Base-by-base conservation (phyloP, 2,113 vertebrate genomes). In the Amblyornis subalaris region DNA sequence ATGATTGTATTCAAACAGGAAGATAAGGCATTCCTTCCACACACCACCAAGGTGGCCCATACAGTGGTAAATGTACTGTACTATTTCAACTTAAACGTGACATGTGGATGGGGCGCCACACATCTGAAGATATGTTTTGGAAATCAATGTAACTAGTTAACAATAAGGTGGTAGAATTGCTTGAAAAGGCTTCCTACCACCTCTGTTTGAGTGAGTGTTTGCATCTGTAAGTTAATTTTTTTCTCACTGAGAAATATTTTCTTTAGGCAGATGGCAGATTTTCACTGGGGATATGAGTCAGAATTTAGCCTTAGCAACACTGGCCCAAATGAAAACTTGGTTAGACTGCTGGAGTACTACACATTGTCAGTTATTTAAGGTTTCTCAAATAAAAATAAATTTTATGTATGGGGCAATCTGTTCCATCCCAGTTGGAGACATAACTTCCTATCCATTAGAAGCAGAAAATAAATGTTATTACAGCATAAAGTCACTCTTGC, bases 351-450 rank as follows among this genome's bases (percentile, higher is more conserved):
- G 57, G 40, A 65, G 23, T 71, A 77, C 65, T 81, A 81, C 83
- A 84, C 38, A 77, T 9, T 78, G 12, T 67, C 76, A 72, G 40
- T 85, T 95, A 64, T 51, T 92, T 81, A 87, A 72, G 36, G 38
- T 57, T 92, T 92, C 45, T 79, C 54, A 84, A 87, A 92, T 84
- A 57, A 81, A 77, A 87, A 84, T 36, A 47, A 78, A 61, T 55
- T 66, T 84, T 72, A 78, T 48, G 42, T 75, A 75, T 73, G 53
- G 23, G 7, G 26, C 58, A 85, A 72, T 70, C 51, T 85, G 53
- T 78, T 90, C 50, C 45, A 67, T 87, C 58, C 44, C 48, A 47
- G 54, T 54, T 72, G 64, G 50, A 92, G 65, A 86, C 16, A 61
- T 75, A 60, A 44, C 22, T 90, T 89, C n/a, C 60, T 48, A 70